phyloP scores from a whole-genome alignment of 1,140 invertebrate species.

The Helicoverpa zea region DNA sequence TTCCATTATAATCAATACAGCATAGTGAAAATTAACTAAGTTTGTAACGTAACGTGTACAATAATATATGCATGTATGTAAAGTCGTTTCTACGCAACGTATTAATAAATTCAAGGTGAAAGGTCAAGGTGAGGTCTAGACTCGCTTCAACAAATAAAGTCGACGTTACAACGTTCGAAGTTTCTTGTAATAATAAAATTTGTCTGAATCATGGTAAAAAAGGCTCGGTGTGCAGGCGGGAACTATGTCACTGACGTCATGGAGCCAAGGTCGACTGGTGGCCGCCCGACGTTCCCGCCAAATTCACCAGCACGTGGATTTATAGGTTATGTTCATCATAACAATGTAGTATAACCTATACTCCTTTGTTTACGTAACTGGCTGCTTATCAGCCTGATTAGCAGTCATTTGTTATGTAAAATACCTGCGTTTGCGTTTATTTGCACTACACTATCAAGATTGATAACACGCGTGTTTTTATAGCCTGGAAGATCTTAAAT shows the following conservation, averaged over 20 bases:
- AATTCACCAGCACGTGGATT: constrained; percentile 58
- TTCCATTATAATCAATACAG: not conserved
- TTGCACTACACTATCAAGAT: not conserved
- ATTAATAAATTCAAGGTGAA: constrained; percentile 34
- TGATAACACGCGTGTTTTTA: not conserved
- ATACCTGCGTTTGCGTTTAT: not conserved
- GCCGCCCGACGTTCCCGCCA: constrained; percentile 76
- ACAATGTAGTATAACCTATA: constrained; percentile 27
- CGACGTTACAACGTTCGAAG: constrained; percentile 17
- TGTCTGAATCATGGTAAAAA: constrained; percentile 64
- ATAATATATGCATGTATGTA: not conserved
- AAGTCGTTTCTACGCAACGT: not conserved
- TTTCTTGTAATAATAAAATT: constrained; percentile 57
- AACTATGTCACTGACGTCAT: constrained; percentile 84
- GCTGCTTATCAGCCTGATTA: not conserved
- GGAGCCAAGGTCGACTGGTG: constrained; percentile 77
- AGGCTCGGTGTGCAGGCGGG: constrained; percentile 68
- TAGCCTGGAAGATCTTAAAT: not conserved
- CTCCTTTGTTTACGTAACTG: not conserved
- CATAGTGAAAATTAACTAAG: no score
- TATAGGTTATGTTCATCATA: constrained; percentile 42
- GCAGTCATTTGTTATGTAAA: not conserved
- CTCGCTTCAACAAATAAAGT: constrained; percentile 19
- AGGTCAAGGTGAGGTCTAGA: constrained; percentile 33
- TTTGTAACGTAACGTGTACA: not conserved